Percentiles rank a stretch among this genome's conserved stretches.
Conservation (phyloP, 1,140 invertebrate species). For the Zaprionus davidi region DNA sequence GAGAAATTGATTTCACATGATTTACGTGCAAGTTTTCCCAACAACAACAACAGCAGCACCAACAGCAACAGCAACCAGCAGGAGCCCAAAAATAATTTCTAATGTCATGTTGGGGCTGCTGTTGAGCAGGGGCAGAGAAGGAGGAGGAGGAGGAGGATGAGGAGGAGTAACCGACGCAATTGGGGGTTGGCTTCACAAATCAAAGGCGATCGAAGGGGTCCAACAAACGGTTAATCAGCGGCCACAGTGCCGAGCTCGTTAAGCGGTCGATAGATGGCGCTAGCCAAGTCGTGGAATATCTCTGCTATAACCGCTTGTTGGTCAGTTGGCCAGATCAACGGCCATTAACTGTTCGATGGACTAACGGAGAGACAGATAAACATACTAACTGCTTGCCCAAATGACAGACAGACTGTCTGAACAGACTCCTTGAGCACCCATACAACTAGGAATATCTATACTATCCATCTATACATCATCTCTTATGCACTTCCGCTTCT, state of each 20-base stretch:
- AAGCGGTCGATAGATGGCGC: constrained; percentile 50
- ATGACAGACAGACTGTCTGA: background rate
- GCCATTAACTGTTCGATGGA: constrained; percentile 1
- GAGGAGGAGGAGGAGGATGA: background rate
- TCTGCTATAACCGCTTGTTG: constrained; percentile 23
- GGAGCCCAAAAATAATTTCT: constrained; percentile 53
- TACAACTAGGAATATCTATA: background rate
- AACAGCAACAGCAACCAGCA: constrained; percentile 19
- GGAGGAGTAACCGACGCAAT: constrained; percentile 8
- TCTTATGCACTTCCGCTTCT: constrained; percentile 33
- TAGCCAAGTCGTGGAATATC: constrained; percentile 11
- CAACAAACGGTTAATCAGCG: constrained; percentile 55
- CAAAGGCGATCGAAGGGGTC: constrained; percentile 31
- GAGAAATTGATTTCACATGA: constrained; percentile 80
- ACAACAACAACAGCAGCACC: constrained; percentile 25
- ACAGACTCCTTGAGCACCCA: background rate
- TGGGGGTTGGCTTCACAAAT: constrained; percentile 37
- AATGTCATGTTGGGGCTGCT: constrained; percentile 62
- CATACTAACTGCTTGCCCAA: background rate
- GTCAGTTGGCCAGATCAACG: constrained; percentile 12
- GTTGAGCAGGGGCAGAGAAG: constrained; percentile 7
- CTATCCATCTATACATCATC: background rate
- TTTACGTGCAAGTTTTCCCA: constrained; percentile 71
- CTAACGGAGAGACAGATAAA: background rate
- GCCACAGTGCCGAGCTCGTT: constrained; percentile 34